Conservation (phyloP, 2,797 vertebrate genomes). For the Cossypha heuglini region DNA sequence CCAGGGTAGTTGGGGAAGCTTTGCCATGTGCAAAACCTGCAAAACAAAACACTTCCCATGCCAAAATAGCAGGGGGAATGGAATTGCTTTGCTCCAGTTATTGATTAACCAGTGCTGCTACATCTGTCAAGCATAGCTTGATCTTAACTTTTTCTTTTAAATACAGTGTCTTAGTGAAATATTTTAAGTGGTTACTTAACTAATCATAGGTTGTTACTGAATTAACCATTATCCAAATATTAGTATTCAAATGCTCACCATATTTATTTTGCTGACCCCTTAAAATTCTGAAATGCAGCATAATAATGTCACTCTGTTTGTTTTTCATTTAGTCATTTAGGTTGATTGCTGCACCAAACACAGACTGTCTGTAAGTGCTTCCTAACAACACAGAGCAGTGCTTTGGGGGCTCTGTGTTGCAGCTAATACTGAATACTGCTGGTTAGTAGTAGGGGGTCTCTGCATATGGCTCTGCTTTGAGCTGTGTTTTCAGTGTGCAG, state of each 20-base stretch:
- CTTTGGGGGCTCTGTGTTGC: neutral
- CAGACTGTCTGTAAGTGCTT: neutral
- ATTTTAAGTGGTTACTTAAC: neutral
- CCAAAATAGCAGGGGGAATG: neutral
- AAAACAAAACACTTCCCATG: neutral
- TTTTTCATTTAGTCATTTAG: neutral
- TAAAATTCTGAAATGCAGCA: neutral
- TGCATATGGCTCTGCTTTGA: neutral
- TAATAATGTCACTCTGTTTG: neutral
- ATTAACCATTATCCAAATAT: neutral
- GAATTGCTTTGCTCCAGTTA: neutral
- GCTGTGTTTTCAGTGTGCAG: neutral
- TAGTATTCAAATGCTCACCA: neutral
- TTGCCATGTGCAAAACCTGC: neutral
- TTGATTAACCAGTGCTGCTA: neutral
- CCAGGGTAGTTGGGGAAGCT: neutral
- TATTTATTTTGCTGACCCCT: neutral
- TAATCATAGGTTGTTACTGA: neutral
- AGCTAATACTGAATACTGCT: neutral
- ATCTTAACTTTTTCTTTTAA: neutral
- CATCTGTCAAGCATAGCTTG: neutral
- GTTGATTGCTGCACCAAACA: neutral
- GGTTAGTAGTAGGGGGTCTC: neutral
- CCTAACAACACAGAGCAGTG: neutral
- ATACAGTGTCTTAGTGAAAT: neutral